phyloP scores from a whole-genome alignment of 2,797 vertebrate species.

The Oceanodroma leucorhoa region DNA sequence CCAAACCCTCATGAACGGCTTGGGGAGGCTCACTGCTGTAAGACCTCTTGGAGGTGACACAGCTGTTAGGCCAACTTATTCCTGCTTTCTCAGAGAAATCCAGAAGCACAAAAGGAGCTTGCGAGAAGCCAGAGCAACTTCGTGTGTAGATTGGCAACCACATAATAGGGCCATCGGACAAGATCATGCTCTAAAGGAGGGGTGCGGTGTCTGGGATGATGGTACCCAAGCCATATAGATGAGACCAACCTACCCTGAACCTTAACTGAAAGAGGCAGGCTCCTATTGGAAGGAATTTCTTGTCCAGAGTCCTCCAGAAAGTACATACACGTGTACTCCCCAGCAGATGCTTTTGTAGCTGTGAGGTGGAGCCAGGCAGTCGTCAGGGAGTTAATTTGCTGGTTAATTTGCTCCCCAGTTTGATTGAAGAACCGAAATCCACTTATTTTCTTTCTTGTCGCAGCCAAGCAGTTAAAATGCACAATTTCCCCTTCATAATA shows the following conservation, averaged over 20 bases:
- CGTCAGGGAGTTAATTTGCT: too few relatives aligned
- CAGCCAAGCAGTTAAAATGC: not conserved
- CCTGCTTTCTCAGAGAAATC: not conserved
- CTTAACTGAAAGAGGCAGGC: not conserved
- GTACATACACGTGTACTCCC: not conserved
- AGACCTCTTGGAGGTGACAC: not conserved
- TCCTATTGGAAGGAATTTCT: not conserved
- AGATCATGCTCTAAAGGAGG: not conserved
- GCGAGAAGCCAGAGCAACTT: not conserved
- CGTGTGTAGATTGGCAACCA: too few relatives aligned
- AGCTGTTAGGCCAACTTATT: not conserved
- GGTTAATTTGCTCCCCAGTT: not conserved
- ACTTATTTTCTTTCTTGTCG: accelerated
- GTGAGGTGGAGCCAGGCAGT: not conserved
- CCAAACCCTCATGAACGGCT: too few relatives aligned
- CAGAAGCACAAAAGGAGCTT: not conserved
- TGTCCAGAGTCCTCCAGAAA: not conserved
- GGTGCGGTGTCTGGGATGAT: accelerated
- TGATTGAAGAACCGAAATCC: not conserved
- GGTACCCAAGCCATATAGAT: not conserved
- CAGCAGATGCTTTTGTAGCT: not conserved
- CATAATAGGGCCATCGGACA: accelerated
- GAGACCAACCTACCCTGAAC: not conserved
- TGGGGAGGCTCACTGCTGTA: not conserved
- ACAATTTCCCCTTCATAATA: not conserved